Conservation (phyloP, 2,113 vertebrate genomes). For the Ptilonorhynchus violaceus region DNA sequence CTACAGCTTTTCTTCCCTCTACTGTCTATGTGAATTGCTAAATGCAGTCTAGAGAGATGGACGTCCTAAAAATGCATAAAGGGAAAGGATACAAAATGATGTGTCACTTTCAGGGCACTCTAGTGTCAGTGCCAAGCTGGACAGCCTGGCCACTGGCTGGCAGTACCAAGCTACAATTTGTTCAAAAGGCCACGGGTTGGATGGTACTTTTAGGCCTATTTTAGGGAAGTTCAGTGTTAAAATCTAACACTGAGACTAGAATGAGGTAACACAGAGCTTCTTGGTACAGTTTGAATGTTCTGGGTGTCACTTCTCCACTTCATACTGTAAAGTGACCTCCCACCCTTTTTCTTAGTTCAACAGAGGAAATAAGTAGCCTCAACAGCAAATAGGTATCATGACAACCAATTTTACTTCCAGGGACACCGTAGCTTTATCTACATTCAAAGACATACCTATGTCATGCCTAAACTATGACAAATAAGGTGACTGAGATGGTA, state of each 20-base stretch:
- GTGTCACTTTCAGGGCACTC: background rate
- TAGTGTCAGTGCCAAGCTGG: background rate
- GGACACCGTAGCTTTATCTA: background rate
- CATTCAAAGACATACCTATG: background rate
- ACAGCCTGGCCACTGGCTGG: background rate
- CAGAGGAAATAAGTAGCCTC: background rate
- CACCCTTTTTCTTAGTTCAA: background rate
- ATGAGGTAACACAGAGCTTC: background rate
- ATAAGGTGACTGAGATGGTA: background rate
- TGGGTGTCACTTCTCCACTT: background rate
- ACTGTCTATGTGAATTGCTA: background rate
- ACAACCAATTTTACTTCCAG: background rate
- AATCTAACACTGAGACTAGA: background rate
- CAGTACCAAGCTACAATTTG: background rate
- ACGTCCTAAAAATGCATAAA: background rate
- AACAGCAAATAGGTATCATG: background rate
- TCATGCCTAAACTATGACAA: background rate
- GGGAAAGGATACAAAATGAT: background rate
- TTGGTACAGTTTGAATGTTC: background rate
- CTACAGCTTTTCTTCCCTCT: background rate
- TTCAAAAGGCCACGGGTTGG: background rate
- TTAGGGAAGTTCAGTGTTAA: background rate
- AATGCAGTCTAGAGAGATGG: background rate
- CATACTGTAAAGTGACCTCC: background rate
- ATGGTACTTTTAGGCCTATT: background rate